phyloP scores from a whole-genome alignment of 2,113 vertebrate species.

The Acinonyx jubatus region DNA sequence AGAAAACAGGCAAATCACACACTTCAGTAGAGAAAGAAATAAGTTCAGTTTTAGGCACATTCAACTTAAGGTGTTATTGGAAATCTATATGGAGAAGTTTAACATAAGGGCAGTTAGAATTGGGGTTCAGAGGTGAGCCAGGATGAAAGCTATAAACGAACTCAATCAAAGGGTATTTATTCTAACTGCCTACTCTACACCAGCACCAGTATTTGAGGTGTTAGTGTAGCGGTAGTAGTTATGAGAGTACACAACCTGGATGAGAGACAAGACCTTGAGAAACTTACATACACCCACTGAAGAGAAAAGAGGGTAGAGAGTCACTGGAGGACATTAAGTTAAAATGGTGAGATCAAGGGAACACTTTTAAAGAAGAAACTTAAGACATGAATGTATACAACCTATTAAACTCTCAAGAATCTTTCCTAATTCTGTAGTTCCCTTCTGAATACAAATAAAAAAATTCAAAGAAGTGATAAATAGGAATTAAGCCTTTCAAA shows the following conservation, averaged over 20 bases:
- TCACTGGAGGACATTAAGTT: background rate
- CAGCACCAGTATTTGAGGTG: background rate
- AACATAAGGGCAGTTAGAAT: background rate
- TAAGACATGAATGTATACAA: background rate
- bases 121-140: background rate
- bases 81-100: background rate
- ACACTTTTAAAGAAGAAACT: background rate
- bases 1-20: background rate
- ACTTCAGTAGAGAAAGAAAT: background rate
- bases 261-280: background rate
- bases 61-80: background rate
- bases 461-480: background rate
- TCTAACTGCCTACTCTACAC: background rate
- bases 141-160: background rate
- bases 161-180: background rate
- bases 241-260: background rate
- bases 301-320: background rate
- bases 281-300: background rate
- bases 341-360: background rate
- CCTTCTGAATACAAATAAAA: background rate
- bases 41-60: background rate
- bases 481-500: background rate
- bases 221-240: background rate
- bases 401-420: background rate
- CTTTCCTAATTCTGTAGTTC: background rate